Base-by-base conservation (phyloP, 2,797 vertebrate genomes). In the Oreochromis mossambicus region DNA sequence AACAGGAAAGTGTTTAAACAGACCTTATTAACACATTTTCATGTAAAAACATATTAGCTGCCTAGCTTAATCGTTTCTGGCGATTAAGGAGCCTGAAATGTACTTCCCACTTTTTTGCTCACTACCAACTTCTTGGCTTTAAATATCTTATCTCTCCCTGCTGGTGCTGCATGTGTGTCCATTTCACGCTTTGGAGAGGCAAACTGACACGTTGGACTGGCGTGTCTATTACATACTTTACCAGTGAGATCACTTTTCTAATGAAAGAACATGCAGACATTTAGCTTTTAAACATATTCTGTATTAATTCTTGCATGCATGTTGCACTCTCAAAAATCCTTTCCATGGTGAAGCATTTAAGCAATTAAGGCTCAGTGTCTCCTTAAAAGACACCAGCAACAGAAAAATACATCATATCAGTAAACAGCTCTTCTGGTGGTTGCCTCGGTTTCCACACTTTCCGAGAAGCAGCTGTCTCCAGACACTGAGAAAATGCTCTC, bases 251-350 rank as follows among this genome's bases (percentile, higher is more conserved):
- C 5, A 85, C 83, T 86, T 80, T 55, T 88, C 76, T 76, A 77
- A 61, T 51, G 68, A 85, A 87, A 78, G 73, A 77, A 87, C 41
- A 76, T 87, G 88, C 78, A 86, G 84, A 38, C 5, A 36, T 32
- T 19, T 73, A 17, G 24, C 41, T 8, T 19, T 73, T 29, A 48
- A 73, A 48, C 26, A 85, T 78, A 68, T 89, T 80, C 91, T 54
- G 77, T 75, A 70, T 90, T 82, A 88, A 92, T 91, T 87, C 86
- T 79, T 83, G 77, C 76, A 82, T 50, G 70, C 63, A 79, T n/a
- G 41, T 61, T 66, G 79, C 81, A 86, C 41, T 83, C 77, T 83
- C 9, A 6, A 29, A 86, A 85, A 46, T 13, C 19, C 34, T 77
- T 13, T 56, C 41, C 52, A 26, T 3, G 5, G 41, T 66, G 70